phyloP scores from a whole-genome alignment of 2,888 invertebrate genomes.

The Chrysodeixis includens region DNA sequence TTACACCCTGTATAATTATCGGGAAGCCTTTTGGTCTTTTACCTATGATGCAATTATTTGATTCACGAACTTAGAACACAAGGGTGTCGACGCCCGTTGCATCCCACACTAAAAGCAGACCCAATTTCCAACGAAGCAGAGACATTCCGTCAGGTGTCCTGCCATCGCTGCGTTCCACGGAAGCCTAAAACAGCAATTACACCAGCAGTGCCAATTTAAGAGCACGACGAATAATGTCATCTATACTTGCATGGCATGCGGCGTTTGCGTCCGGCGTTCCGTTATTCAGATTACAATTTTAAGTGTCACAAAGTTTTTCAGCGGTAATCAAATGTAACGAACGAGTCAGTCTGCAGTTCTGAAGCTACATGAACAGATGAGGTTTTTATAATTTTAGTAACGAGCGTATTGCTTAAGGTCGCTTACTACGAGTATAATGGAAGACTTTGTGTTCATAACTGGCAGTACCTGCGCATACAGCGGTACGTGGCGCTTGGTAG shows the following conservation, averaged over 20 bases:
- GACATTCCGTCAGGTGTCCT: too few relatives aligned
- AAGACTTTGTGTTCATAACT: not conserved
- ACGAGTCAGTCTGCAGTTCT: slow-evolving; percentile 16
- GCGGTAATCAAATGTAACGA: slow-evolving; percentile 54
- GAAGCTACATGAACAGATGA: not conserved
- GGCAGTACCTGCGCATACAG: not conserved
- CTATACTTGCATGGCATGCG: too few relatives aligned
- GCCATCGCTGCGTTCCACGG: too few relatives aligned
- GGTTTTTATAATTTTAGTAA: slow-evolving; percentile 69
- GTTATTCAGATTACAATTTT: slow-evolving; percentile 54
- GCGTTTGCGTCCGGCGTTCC: slow-evolving; percentile 30
- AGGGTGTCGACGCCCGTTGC: too few relatives aligned
- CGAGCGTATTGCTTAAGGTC: slow-evolving; percentile 39
- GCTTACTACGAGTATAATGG: not conserved
- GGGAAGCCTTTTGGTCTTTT: too few relatives aligned
- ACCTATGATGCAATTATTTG: too few relatives aligned
- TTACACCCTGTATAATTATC: too few relatives aligned
- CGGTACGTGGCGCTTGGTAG: not conserved
- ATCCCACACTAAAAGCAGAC: too few relatives aligned
- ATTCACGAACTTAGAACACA: too few relatives aligned
- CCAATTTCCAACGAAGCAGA: too few relatives aligned
- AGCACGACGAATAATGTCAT: not conserved
- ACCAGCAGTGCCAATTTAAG: not conserved
- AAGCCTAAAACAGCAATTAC: too few relatives aligned
- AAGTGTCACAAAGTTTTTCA: slow-evolving; percentile 48